These are phyloP conservation scores for Onychomys arenicola DNA, from an alignment of 2,797 vertebrate genomes.

Conservation along the genomic window DNA sequence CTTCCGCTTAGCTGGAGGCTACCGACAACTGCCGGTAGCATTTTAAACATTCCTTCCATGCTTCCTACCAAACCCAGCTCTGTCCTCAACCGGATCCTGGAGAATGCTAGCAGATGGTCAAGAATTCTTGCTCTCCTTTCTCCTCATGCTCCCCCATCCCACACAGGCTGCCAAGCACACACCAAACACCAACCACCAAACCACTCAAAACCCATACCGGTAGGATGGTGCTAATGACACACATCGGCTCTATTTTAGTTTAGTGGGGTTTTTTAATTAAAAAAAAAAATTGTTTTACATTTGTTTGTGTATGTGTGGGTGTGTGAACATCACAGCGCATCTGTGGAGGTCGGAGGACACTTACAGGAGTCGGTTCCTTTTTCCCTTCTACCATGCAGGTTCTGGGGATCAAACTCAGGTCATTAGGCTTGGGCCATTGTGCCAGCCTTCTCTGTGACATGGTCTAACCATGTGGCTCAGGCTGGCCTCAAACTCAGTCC, in stretches of 20 bases:
- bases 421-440: not conserved
- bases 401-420: not conserved
- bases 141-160: not conserved
- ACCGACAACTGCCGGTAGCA: not conserved
- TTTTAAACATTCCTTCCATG: constrained; percentile 3
- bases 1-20: not conserved
- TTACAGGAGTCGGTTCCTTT: not conserved
- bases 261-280: not conserved
- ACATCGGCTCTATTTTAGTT: not conserved
- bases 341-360: not conserved
- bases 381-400: not conserved
- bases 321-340: not conserved
- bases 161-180: constrained; percentile 33
- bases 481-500: not conserved
- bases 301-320: not conserved
- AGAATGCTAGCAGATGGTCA: constrained; percentile 59
- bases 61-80: constrained; percentile 14
- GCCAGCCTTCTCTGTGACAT: not conserved
- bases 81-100: not conserved
- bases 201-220: not conserved
- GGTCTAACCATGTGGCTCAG: not conserved
- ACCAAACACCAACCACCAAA: not conserved
- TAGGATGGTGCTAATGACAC: not conserved
- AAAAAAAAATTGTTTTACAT: not conserved
- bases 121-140: constrained; percentile 53